Percentiles rank a stretch among this genome's conserved stretches.
Conservation (phyloP, 2,113 vertebrate genomes). For the Hemicordylus capensis region DNA sequence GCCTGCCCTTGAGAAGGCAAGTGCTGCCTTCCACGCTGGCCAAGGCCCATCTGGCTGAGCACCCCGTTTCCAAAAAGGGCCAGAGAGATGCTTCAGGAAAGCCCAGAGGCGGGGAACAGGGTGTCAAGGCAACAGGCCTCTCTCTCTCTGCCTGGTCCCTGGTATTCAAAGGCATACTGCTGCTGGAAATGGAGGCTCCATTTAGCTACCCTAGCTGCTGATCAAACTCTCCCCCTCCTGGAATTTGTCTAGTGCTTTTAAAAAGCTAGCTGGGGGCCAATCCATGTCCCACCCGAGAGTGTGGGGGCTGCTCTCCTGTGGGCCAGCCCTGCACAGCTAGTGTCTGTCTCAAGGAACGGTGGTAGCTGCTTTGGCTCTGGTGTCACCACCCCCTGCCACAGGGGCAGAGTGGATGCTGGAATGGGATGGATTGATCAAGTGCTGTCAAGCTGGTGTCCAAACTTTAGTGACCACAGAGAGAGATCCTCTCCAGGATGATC, state of each 20-base stretch:
- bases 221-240: neutral
- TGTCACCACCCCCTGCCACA: too few relatives aligned
- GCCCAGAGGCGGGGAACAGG: neutral
- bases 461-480: too few relatives aligned
- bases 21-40: neutral
- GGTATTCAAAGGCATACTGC: neutral
- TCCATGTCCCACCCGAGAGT: neutral
- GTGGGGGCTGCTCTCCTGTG: too few relatives aligned
- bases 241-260: neutral
- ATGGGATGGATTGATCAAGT: too few relatives aligned
- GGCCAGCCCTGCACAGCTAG: neutral
- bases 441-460: too few relatives aligned
- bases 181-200: neutral
- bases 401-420: too few relatives aligned
- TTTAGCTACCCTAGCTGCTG: too few relatives aligned
- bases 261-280: neutral
- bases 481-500: too few relatives aligned
- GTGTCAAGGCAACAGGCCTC: neutral
- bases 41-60: neutral
- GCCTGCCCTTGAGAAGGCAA: neutral
- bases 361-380: too few relatives aligned
- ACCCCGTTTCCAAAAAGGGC: neutral
- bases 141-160: neutral
- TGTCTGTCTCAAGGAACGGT: neutral
- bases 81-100: neutral